Evolutionary conservation across 2,888 invertebrate genomes (phyloP), one percentile per base, ranked within the genome.

Genomic region (Agriopis leucophaearia): DNA sequence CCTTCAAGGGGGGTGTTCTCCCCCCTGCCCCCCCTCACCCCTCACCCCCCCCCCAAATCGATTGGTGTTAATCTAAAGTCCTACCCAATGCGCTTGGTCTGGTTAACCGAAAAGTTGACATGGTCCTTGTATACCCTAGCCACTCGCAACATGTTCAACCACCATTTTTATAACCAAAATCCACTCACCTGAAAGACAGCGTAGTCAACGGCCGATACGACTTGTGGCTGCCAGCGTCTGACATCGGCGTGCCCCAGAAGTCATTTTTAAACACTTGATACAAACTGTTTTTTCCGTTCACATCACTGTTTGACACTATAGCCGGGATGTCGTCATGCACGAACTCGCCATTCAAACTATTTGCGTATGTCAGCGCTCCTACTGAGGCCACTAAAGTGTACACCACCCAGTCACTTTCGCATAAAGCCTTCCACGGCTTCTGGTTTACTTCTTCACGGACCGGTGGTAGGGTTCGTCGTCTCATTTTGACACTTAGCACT

Each of bases 211-310:
- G 98, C 78, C 98, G 94, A 88, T 98, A 98, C 61, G 97, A 97
- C 94, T 98, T 98, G 91, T 98, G 98, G 80, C 97, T 97, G 82
- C 95, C 95, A 61, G 95, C 91, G 82, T 97, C 96, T n/a, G 95
- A 95, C 97, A 98, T 97, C 42, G 97, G 96, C 63, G 96, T 97
- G n/a, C 98, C 98, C 98, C 98, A 98, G 87, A 97, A 98, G 89
- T 98, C 98, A 86, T 97, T 96, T 79, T 94, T 92, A 82, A 97
- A 96, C 78, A 97, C 94, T 78, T 95, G 94, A 72, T 92, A 82
- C 78, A 96, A 87, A 40, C 95, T 90, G 71, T 95, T 96, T 61
- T 94, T 92, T 0, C 96, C 97, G 57, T 95, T 94, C 73, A 97
- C 98, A 88, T 98, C 98, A 81, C 95, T 95, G 88, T 98, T 98